phyloP scores from a whole-genome alignment of 2,888 invertebrate species.

The Xanthostigma xanthostigma region DNA sequence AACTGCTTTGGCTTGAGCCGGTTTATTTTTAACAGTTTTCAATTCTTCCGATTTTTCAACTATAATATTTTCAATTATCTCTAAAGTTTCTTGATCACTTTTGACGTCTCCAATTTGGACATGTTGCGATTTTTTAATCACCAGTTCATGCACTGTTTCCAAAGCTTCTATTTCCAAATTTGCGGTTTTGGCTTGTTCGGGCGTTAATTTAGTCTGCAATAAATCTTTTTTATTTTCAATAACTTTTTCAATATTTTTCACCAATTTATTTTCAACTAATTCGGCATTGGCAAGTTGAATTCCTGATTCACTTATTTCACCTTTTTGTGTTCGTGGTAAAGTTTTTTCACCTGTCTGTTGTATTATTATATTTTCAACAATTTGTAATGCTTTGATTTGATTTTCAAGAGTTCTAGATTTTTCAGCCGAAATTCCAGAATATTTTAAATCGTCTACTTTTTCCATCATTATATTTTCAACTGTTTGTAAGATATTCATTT shows the following conservation, averaged over 20 bases:
- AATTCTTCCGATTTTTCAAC: not conserved
- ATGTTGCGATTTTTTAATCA: too few species aligned
- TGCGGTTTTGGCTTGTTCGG: not conserved
- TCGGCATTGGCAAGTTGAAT: too few species aligned
- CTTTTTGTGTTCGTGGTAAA: not conserved
- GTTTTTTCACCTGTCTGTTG: not conserved
- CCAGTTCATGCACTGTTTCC: too few species aligned
- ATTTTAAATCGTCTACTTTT: not conserved
- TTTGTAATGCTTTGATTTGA: not conserved
- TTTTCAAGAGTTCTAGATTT: not conserved
- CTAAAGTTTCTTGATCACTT: constrained; percentile 4
- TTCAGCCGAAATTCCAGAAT: not conserved
- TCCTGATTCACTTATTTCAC: too few species aligned
- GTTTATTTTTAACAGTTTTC: not conserved
- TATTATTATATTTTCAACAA: not conserved
- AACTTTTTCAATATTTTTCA: not conserved
- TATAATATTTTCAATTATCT: not conserved
- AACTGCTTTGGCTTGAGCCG: too few species aligned
- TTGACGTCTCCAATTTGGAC: too few species aligned
- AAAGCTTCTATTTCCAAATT: too few species aligned
- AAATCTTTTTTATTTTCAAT: not conserved
- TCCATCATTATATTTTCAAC: not conserved
- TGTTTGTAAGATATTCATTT: not conserved
- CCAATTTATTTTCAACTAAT: not conserved
- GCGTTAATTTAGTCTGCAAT: not conserved